These are phyloP conservation scores for Patagioenas fasciata DNA, from an alignment of 2,113 vertebrate species.

Conservation along the genomic window DNA sequence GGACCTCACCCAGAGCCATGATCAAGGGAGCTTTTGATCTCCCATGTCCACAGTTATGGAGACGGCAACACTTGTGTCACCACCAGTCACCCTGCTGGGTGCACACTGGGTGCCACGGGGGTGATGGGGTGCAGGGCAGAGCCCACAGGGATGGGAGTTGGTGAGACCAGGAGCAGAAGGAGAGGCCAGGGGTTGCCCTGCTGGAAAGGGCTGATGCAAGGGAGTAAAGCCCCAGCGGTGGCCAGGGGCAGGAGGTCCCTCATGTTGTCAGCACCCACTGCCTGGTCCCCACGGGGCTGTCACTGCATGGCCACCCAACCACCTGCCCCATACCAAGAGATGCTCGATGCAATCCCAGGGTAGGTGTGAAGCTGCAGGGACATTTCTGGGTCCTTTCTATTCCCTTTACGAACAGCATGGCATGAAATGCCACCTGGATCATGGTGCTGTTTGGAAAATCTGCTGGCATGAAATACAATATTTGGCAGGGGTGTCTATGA, in stretches of 20 bases:
- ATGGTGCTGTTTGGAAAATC: background rate
- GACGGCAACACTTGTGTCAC: background rate
- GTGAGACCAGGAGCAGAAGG: background rate
- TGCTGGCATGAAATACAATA: background rate
- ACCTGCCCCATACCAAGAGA: background rate
- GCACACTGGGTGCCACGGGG: rapidly evolving
- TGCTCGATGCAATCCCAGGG: background rate
- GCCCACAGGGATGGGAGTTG: background rate
- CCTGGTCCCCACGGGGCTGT: background rate
- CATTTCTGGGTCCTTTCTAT: background rate
- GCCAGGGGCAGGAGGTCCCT: rapidly evolving
- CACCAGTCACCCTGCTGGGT: rapidly evolving
- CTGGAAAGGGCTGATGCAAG: background rate
- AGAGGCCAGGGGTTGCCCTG: background rate
- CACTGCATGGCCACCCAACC: rapidly evolving
- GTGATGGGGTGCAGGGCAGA: background rate
- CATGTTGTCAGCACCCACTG: background rate
- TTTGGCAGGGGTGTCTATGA: background rate
- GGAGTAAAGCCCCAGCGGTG: rapidly evolving
- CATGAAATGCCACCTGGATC: background rate
- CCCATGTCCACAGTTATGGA: background rate
- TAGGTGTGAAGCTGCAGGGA: rapidly evolving
- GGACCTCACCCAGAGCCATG: background rate
- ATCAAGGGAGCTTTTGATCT: background rate
- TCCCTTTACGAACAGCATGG: background rate